These are phyloP conservation scores for Oligia strigilis DNA, from an alignment of 2,888 invertebrate species.

Conservation along the genomic window DNA sequence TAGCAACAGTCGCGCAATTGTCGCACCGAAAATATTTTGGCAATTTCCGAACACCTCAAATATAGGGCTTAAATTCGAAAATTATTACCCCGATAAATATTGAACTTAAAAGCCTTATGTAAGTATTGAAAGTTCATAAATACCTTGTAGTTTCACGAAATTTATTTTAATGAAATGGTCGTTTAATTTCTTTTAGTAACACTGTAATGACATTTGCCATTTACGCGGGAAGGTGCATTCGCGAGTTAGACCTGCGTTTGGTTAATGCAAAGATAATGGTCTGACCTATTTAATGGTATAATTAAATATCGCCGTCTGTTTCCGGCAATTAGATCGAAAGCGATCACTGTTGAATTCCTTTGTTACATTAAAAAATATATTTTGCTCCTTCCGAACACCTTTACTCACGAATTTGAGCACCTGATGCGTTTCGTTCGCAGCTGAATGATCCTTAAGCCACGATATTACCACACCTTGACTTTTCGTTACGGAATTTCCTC, in stretches of 20 bases:
- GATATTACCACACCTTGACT: conserved; percentile 82
- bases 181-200: conserved; percentile 44
- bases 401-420: conserved; percentile 85
- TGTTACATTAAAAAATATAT: conserved; percentile 76
- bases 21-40: conserved; percentile 50
- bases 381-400: conserved; percentile 80
- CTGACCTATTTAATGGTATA: conserved; percentile 85
- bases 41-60: conserved; percentile 31
- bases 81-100: conserved; percentile 6
- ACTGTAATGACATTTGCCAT: conserved; percentile 72
- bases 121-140: background rate
- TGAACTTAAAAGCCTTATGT: background rate
- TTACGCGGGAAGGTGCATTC: conserved; percentile 78
- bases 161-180: conserved; percentile 32
- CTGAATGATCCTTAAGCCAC: conserved; percentile 77
- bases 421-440: conserved; percentile 78
- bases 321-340: conserved; percentile 82
- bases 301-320: conserved; percentile 83
- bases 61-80: conserved; percentile 19
- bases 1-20: conserved; percentile 67
- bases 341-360: conserved; percentile 77
- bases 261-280: conserved; percentile 81
- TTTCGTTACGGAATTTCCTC: conserved; percentile 85
- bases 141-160: conserved; percentile 2
- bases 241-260: conserved; percentile 77